Conservation (phyloP, 2,888 invertebrate species). For the Merodon equestris region DNA sequence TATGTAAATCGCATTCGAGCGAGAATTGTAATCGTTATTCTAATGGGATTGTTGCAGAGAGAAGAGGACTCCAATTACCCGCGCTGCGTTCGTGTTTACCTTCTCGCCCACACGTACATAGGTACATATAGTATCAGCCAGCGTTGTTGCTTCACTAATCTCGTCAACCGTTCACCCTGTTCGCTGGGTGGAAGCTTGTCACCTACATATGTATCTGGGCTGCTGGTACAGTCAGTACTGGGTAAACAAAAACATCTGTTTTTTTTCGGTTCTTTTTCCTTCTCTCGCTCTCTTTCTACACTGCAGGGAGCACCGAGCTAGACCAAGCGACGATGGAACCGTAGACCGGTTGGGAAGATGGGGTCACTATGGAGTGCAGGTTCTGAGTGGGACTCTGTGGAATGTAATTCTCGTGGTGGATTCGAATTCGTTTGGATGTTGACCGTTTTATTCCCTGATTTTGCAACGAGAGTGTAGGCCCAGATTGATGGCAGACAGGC, state of each 20-base stretch:
- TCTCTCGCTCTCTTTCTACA: slow-evolving; percentile 6
- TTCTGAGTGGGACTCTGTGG: slow-evolving; percentile 50
- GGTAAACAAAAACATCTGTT: slow-evolving; percentile 54
- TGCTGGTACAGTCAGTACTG: no score
- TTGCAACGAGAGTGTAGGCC: slow-evolving; percentile 22
- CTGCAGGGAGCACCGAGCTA: background rate
- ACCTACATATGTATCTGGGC: no score
- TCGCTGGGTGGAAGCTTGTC: no score
- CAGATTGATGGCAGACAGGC: background rate
- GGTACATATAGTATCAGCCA: no score
- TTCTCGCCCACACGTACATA: no score
- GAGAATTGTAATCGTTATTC: no score
- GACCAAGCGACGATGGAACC: slow-evolving; percentile 29
- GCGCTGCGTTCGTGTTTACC: no score
- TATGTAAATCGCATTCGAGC: no score
- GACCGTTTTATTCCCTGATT: slow-evolving; percentile 8
- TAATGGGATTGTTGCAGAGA: no score
- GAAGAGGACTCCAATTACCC: no score
- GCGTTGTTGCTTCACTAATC: no score
- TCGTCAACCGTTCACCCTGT: no score
- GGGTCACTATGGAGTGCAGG: slow-evolving; percentile 12
- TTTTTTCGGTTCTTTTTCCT: slow-evolving; percentile 12
- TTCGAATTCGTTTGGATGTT: slow-evolving; percentile 25
- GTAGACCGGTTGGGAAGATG: background rate
- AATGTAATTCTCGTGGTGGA: slow-evolving; percentile 25